These are phyloP conservation scores for Lordiphosa collinella DNA, from an alignment of 1,140 invertebrate genomes.

Conservation along the genomic window DNA sequence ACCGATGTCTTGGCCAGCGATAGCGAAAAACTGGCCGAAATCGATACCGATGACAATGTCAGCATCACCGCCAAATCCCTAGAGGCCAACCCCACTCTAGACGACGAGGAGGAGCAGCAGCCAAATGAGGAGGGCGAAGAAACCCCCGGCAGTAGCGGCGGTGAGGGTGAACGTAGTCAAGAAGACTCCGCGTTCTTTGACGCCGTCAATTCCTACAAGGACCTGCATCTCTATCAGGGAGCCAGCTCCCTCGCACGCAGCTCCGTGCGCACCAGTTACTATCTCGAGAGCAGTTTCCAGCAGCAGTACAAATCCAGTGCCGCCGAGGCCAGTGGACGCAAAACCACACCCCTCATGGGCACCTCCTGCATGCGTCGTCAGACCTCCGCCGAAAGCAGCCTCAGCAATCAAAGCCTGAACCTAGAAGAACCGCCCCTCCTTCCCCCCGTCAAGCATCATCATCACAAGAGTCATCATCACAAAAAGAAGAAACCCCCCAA, in stretches of 20 bases:
- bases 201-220: conserved; percentile 69
- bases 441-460: conserved; percentile 31
- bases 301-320: conserved; percentile 73
- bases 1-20: conserved; percentile 97
- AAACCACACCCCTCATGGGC: conserved; percentile 61
- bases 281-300: conserved; percentile 72
- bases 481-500: conserved; percentile 57
- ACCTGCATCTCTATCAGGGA: conserved; percentile 52
- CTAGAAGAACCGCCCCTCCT: conserved; percentile 53
- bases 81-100: conserved; percentile 69
- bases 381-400: conserved; percentile 78
- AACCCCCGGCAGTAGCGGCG: conserved; percentile 53
- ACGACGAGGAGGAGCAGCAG: conserved; percentile 46
- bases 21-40: conserved; percentile 94
- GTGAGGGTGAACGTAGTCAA: conserved; percentile 65
- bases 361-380: conserved; percentile 70
- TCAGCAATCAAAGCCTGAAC: conserved; percentile 76
- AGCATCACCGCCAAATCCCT: conserved; percentile 86
- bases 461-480: conserved; percentile 49
- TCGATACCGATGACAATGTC: conserved; percentile 89
- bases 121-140: conserved; percentile 45
- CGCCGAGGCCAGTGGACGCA: conserved; percentile 53
- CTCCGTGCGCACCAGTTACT: conserved; percentile 72
- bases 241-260: conserved; percentile 70
- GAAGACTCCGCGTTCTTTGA: conserved; percentile 75